A percentile compares a stretch with the other conserved stretches of the same genome.
Conservation (phyloP, 2,113 vertebrate species). For the Fulica atra region DNA sequence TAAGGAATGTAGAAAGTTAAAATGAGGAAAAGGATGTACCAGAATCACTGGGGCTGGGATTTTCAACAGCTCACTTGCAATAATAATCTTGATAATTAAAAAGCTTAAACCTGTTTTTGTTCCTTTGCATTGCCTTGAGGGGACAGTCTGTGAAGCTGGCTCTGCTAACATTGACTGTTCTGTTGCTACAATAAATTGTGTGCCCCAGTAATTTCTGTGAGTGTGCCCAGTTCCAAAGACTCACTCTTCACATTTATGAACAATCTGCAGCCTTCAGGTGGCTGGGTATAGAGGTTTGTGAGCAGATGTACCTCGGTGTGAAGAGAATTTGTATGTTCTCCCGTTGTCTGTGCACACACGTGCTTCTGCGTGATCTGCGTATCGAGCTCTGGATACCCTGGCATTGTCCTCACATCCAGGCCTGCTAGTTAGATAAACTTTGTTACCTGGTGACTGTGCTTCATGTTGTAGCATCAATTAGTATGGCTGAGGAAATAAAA, state of each 20-base stretch:
- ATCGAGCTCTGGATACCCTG: background rate
- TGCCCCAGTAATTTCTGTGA: background rate
- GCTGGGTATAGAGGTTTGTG: background rate
- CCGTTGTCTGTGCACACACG: rapidly evolving
- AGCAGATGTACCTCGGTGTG: background rate
- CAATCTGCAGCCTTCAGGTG: background rate
- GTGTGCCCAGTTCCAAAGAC: background rate
- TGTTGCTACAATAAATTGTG: background rate
- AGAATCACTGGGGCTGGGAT: background rate
- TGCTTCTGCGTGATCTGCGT: background rate
- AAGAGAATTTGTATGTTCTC: background rate
- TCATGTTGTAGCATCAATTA: background rate
- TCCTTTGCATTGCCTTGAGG: background rate
- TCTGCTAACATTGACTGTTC: background rate
- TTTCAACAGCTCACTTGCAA: background rate
- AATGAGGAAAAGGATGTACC: background rate
- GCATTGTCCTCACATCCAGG: background rate
- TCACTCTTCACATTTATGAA: background rate
- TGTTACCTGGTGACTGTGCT: background rate
- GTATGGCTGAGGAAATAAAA: background rate
- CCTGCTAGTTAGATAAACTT: background rate
- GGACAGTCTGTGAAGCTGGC: background rate
- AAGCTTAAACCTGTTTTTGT: background rate
- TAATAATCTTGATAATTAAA: background rate
- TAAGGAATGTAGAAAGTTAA: background rate